phyloP scores from a whole-genome alignment of 2,113 vertebrate species.

The Oryzias curvinotus region DNA sequence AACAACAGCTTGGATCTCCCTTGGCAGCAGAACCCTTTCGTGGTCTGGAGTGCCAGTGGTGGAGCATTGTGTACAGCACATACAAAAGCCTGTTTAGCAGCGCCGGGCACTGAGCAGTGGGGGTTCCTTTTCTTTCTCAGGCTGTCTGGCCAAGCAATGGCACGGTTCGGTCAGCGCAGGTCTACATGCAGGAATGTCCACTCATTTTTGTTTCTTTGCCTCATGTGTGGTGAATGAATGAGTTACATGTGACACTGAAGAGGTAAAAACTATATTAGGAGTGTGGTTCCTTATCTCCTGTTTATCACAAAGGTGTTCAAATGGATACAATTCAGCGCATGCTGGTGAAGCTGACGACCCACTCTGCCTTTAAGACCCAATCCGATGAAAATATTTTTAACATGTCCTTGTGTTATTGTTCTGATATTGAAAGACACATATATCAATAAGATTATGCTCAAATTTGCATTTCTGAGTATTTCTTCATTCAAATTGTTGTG shows the following conservation, averaged over 20 bases:
- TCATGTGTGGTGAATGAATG: slow-evolving; percentile 1
- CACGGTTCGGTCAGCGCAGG: slow-evolving; percentile 26
- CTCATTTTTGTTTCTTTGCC: slow-evolving; percentile 24
- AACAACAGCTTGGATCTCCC: slow-evolving; percentile 74
- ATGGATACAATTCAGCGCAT: too few relatives aligned
- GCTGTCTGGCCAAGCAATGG: slow-evolving; percentile 41
- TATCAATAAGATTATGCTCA: too few relatives aligned
- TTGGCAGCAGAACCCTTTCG: slow-evolving; percentile 67
- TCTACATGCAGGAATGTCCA: slow-evolving; percentile 52
- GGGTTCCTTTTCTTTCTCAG: slow-evolving; percentile 51
- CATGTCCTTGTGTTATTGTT: too few relatives aligned
- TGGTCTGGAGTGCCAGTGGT: slow-evolving; percentile 71
- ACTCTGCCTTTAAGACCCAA: too few relatives aligned
- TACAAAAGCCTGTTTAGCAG: slow-evolving; percentile 75
- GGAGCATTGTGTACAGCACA: slow-evolving; percentile 65
- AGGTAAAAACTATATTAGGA: too few relatives aligned
- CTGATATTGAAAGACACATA: too few relatives aligned
- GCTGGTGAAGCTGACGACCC: too few relatives aligned
- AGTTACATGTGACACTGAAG: background rate
- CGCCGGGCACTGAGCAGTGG: slow-evolving; percentile 61
- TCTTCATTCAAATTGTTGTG: too few relatives aligned
- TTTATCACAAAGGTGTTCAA: too few relatives aligned
- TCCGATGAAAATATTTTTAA: too few relatives aligned
- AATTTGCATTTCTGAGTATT: too few relatives aligned
- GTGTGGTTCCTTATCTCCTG: too few relatives aligned